A percentile compares a stretch with the other conserved stretches of the same genome.
Conservation (phyloP, 2,888 invertebrate genomes). For the Seira musarum region DNA sequence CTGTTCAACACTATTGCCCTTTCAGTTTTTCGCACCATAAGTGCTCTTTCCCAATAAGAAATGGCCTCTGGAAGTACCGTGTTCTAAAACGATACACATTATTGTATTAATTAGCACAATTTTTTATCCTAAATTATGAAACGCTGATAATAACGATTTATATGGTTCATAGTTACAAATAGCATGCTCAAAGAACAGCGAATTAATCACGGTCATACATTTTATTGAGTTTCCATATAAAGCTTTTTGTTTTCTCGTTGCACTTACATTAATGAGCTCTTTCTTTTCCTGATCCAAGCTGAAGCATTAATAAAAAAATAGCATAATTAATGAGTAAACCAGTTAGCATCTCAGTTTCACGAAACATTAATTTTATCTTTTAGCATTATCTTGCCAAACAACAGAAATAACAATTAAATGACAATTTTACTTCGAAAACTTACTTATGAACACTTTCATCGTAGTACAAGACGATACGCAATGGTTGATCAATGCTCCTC, state of each 20-base stretch:
- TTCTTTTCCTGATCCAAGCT: conserved; percentile 89
- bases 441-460: conserved; percentile 92
- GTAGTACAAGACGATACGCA: conserved; percentile 88
- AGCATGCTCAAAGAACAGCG: no score
- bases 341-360: no score
- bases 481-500: conserved; percentile 85
- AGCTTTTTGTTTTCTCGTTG: conserved; percentile 12
- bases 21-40: conserved; percentile 90
- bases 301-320: conserved; percentile 71
- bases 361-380: no score
- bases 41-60: conserved; percentile 92
- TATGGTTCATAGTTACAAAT: no score
- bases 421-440: no score
- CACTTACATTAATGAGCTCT: conserved; percentile 91
- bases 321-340: no score
- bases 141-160: no score
- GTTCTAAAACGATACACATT: conserved; percentile 72
- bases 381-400: no score
- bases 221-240: conserved; percentile 4
- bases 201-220: conserved; percentile 27
- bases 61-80: conserved; percentile 93
- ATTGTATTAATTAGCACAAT: not conserved
- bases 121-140: no score
- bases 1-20: conserved; percentile 90
- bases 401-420: no score